A percentile compares a stretch with the other conserved stretches of the same genome.
Conservation (phyloP, 2,113 vertebrate genomes). For the Pimephales promelas region DNA sequence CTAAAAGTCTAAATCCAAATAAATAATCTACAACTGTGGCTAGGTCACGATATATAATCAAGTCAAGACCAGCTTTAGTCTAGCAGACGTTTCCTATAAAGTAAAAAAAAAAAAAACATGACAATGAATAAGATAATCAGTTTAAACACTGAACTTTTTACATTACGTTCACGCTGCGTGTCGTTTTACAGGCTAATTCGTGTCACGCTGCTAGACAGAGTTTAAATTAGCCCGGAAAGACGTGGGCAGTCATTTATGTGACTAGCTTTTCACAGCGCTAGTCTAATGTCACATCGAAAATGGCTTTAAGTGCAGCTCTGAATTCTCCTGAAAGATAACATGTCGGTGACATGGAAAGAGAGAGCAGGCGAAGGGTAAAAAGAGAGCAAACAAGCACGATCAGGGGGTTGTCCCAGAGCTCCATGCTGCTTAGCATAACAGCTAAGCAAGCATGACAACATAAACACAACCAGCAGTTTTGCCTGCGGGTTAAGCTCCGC, state of each 20-base stretch:
- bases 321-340: constrained; percentile 42
- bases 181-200: constrained; percentile 36
- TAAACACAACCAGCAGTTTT: constrained; percentile 52
- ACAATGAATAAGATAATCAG: constrained; percentile 22
- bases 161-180: neutral
- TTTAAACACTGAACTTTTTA: constrained; percentile 12
- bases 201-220: constrained; percentile 25
- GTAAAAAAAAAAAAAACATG: neutral
- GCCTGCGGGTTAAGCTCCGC: constrained; percentile 49
- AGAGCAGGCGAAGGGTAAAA: constrained; percentile 21
- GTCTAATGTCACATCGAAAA: constrained; percentile 45
- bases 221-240: constrained; percentile 30
- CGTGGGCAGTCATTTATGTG: constrained; percentile 22
- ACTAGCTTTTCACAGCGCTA: constrained; percentile 16
- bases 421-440: constrained; percentile 51
- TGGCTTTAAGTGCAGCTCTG: constrained; percentile 47
- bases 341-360: constrained; percentile 40
- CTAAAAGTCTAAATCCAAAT: constrained; percentile 33
- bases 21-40: neutral
- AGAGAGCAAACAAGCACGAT: constrained; percentile 50
- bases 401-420: constrained; percentile 43
- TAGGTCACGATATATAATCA: neutral
- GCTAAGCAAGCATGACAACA: constrained; percentile 60
- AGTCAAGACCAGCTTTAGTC: neutral
- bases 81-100: neutral